These are phyloP conservation scores for Mantis religiosa DNA, from an alignment of 2,888 invertebrate genomes.

Conservation along the genomic window DNA sequence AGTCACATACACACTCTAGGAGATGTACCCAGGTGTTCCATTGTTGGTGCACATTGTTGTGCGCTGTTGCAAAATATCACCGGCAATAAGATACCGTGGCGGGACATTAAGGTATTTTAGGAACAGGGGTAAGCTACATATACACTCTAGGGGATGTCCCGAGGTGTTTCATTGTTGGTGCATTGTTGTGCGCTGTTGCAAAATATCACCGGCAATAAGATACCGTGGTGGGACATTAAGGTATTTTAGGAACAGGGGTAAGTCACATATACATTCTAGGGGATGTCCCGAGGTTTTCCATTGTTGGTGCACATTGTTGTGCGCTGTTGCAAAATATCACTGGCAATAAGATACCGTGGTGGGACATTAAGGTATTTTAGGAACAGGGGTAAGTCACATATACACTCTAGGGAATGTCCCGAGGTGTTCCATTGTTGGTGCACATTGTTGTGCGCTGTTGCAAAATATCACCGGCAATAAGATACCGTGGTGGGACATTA, in stretches of 20 bases:
- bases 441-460: too few relatives aligned
- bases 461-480: too few relatives aligned
- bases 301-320: too few relatives aligned
- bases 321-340: too few relatives aligned
- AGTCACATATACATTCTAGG: conserved; percentile 15
- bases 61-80: neutral
- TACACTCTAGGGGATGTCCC: neutral
- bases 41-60: neutral
- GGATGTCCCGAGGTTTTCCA: too few relatives aligned
- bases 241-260: conserved; percentile 44
- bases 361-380: conserved; percentile 43
- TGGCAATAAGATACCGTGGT: conserved; percentile 32
- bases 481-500: conserved; percentile 40
- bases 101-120: conserved; percentile 43
- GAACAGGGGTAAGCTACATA: conserved; percentile 41
- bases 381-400: conserved; percentile 41
- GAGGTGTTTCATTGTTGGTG: too few relatives aligned
- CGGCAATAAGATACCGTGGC: conserved; percentile 39
- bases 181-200: too few relatives aligned
- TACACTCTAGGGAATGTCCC: too few relatives aligned
- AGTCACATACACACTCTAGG: conserved; percentile 15
- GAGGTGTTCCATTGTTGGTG: too few relatives aligned
- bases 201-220: too few relatives aligned
- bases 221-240: conserved; percentile 41
- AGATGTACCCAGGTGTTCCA: conserved; percentile 30